phyloP scores from a whole-genome alignment of 1,140 invertebrate species.

The Pogonomyrmex californicus region DNA sequence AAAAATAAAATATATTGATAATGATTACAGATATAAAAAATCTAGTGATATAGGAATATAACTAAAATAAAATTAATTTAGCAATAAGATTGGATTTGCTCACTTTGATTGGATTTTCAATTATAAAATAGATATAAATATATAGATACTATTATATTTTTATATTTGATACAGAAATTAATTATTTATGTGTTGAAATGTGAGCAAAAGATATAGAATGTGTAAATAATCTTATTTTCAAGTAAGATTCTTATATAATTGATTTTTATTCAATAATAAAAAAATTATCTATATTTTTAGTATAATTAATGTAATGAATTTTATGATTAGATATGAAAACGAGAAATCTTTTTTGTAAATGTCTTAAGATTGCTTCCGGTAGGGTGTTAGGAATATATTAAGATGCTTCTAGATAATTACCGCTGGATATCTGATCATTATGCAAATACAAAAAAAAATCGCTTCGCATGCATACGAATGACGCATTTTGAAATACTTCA shows the following conservation, averaged over 20 bases:
- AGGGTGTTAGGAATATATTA: slow-evolving; percentile 27
- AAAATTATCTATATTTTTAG: not conserved
- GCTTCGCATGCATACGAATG: slow-evolving; percentile 11
- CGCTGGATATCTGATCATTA: slow-evolving; percentile 37
- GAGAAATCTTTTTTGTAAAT: not conserved
- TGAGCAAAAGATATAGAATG: not conserved
- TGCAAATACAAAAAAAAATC: slow-evolving; percentile 47
- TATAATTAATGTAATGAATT: not conserved
- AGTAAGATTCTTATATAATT: not conserved
- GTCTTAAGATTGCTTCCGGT: slow-evolving; percentile 8
- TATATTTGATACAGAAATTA: not conserved
- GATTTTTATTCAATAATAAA: not conserved
- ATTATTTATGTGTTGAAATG: not conserved
- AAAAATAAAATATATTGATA: not conserved
- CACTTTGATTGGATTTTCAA: not conserved
- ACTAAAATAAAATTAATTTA: not conserved
- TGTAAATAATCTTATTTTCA: not conserved
- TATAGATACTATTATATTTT: slow-evolving; percentile 3
- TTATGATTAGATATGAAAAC: not conserved
- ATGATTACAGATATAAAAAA: not conserved
- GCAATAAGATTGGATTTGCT: not conserved
- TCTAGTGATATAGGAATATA: not conserved
- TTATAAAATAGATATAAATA: not conserved
- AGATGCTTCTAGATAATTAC: slow-evolving; percentile 35
- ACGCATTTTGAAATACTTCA: not conserved